A percentile compares a stretch with the other conserved stretches of the same genome.
Evolutionary conservation across 2,888 invertebrate genomes (phyloP).

Genomic region (Alloplasta piceator): DNA sequence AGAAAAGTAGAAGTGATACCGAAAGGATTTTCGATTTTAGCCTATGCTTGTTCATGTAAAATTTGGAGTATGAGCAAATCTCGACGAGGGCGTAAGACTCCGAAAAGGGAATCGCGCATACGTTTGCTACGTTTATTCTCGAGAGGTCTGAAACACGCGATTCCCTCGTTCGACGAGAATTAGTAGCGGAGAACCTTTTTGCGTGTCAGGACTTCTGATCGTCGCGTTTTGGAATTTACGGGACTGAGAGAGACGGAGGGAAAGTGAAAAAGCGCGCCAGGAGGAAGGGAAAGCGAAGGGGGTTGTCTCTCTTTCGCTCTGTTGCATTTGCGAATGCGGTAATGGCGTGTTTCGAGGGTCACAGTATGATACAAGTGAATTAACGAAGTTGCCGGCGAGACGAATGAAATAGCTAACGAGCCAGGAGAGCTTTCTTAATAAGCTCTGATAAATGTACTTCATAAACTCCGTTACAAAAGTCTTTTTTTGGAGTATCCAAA

Average conservation of each 20-base stretch:
- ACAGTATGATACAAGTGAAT: conserved; percentile 30
- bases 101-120: conserved; percentile 44
- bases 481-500: background rate
- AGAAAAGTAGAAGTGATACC: too few species aligned
- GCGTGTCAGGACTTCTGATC: conserved; percentile 27
- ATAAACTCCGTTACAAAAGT: conserved; percentile 5
- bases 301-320: conserved; percentile 10
- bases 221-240: conserved; percentile 32
- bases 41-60: too few species aligned
- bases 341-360: conserved; percentile 24
- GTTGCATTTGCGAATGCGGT: conserved; percentile 25
- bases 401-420: conserved; percentile 37
- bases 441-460: conserved; percentile 27
- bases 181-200: conserved; percentile 12
- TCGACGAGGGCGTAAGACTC: conserved; percentile 27
- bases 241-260: background rate
- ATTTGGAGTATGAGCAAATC: too few species aligned
- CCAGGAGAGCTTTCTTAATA: conserved; percentile 9
- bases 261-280: background rate
- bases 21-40: too few species aligned
- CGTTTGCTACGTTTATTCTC: conserved; percentile 20
- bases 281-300: background rate
- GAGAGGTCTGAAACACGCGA: conserved; percentile 38
- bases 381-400: conserved; percentile 14
- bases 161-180: conserved; percentile 21